phyloP scores from a whole-genome alignment of 2,113 vertebrate species.

The Acanthisitta chloris region DNA sequence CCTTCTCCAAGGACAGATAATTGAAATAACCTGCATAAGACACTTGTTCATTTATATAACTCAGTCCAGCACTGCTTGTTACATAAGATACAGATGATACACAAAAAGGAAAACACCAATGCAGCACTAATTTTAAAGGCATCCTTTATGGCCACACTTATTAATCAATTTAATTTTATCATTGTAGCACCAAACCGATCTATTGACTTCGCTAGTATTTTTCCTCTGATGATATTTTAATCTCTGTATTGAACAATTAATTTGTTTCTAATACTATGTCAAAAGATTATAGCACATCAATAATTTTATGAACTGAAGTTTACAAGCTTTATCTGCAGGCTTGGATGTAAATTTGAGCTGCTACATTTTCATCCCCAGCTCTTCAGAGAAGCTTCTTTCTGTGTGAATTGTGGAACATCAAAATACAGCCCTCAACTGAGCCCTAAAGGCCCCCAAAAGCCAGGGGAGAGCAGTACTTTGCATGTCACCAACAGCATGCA shows the following conservation, averaged over 20 bases:
- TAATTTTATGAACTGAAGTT: background rate
- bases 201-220: background rate
- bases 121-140: background rate
- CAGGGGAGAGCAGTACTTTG: background rate
- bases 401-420: background rate
- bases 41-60: background rate
- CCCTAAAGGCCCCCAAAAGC: background rate
- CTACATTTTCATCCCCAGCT: background rate
- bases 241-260: background rate
- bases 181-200: background rate
- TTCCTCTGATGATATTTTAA: background rate
- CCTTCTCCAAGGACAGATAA: slow-evolving; percentile 34
- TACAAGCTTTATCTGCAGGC: background rate
- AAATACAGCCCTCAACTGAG: background rate
- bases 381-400: background rate
- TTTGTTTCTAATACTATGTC: background rate
- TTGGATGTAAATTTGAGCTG: background rate
- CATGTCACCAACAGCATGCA: background rate
- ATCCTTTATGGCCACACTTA: background rate
- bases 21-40: slow-evolving; percentile 7
- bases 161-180: background rate
- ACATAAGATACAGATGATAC: background rate
- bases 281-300: background rate
- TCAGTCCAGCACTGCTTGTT: background rate
- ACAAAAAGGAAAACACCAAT: background rate